phyloP scores from a whole-genome alignment of 2,113 vertebrate genomes.

The Catagonus wagneri region DNA sequence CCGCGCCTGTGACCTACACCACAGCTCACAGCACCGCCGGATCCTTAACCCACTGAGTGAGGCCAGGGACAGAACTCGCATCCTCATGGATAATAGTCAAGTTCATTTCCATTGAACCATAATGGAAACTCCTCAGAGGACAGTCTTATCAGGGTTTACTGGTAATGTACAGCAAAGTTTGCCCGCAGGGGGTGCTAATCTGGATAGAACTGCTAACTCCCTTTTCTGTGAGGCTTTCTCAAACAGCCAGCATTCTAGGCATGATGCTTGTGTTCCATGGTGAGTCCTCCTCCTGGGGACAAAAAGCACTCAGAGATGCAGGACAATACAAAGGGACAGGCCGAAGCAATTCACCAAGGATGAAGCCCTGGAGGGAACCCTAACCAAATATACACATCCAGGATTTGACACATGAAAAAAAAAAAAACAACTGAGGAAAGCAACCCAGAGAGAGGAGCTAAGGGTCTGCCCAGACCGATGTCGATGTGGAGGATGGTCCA shows the following conservation, averaged over 20 bases:
- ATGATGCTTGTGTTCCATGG: fast-evolving
- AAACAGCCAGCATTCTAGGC: not conserved
- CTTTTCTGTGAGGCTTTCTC: not conserved
- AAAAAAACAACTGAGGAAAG: not conserved
- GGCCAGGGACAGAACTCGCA: too few species aligned
- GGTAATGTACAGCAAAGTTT: not conserved
- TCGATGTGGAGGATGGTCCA: not conserved
- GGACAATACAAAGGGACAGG: not conserved
- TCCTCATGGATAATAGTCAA: too few species aligned
- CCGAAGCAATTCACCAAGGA: not conserved
- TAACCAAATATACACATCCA: not conserved
- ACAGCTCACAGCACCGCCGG: too few species aligned
- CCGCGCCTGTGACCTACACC: too few species aligned
- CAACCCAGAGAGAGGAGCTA: fast-evolving
- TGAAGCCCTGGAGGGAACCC: not conserved
- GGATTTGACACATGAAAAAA: not conserved
- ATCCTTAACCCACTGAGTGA: too few species aligned
- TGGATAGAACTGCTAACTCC: not conserved
- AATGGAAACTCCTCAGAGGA: not conserved
- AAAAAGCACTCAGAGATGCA: not conserved
- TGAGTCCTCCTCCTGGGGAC: not conserved
- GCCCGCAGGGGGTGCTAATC: not conserved
- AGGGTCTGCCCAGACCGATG: fast-evolving
- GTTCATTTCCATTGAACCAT: too few species aligned
- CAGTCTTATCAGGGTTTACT: not conserved